Conservation (phyloP, 2,797 vertebrate species). For the Pseudotriccus pelzelni region DNA sequence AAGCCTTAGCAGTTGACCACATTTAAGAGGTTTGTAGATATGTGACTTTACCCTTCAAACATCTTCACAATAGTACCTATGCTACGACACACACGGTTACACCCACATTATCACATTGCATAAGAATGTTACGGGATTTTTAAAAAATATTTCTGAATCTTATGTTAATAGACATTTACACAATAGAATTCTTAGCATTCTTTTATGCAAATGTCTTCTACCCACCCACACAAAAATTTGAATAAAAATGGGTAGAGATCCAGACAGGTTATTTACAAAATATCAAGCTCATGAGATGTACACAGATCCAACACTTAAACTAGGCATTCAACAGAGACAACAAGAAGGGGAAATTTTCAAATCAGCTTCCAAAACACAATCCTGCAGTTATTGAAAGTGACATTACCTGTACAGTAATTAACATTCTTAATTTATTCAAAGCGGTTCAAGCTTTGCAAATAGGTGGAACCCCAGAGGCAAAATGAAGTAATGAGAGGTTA, state of each 20-base stretch:
- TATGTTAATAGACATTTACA: neutral
- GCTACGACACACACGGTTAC: neutral
- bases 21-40: slow-evolving; percentile 1
- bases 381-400: neutral
- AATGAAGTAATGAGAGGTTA: slow-evolving; percentile 58
- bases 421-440: slow-evolving; percentile 69
- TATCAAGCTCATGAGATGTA: slow-evolving; percentile 30
- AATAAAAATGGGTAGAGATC: slow-evolving; percentile 41
- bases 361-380: slow-evolving; percentile 38
- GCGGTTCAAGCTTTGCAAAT: slow-evolving; percentile 71
- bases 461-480: slow-evolving; percentile 60
- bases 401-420: slow-evolving; percentile 70
- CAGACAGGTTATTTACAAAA: slow-evolving; percentile 66
- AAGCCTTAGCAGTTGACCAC: neutral
- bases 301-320: slow-evolving; percentile 32
- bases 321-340: slow-evolving; percentile 48
- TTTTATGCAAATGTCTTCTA: neutral
- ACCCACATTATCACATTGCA: neutral
- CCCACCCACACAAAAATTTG: neutral
- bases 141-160: neutral
- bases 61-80: slow-evolving; percentile 4
- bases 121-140: neutral
- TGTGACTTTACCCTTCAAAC: neutral
- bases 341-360: slow-evolving; percentile 16
- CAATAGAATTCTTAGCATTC: neutral